Percentiles rank a stretch among this genome's conserved stretches.
Evolutionary conservation across 2,113 vertebrate genomes (phyloP).

Genomic region (Pagrus major): DNA sequence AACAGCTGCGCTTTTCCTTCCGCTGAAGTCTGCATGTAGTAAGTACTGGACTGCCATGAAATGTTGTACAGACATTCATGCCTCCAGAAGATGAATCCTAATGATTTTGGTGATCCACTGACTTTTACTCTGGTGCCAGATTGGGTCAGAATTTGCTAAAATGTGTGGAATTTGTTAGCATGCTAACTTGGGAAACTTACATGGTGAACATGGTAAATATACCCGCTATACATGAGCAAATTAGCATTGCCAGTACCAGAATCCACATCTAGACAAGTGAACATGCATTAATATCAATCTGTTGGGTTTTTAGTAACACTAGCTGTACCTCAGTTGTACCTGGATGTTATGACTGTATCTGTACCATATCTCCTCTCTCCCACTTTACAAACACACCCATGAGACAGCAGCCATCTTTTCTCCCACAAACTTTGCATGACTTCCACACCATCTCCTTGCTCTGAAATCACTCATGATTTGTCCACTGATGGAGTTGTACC

Average conservation of each 20-base stretch:
- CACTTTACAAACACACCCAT: slow-evolving; percentile 41
- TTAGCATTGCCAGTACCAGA: neutral
- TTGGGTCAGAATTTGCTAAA: neutral
- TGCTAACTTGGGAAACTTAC: neutral
- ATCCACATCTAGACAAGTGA: neutral
- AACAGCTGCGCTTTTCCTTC: neutral
- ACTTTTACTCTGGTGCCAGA: neutral
- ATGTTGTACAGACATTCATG: neutral
- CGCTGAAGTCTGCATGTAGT: neutral
- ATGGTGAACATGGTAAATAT: neutral
- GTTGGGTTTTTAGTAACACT: neutral
- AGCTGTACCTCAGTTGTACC: neutral
- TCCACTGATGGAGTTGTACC: slow-evolving; percentile 63
- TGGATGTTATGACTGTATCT: neutral
- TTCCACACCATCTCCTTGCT: slow-evolving; percentile 40
- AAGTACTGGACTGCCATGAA: neutral
- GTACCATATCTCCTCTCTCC: slow-evolving; percentile 21
- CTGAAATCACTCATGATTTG: slow-evolving; percentile 66
- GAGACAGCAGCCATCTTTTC: slow-evolving; percentile 21
- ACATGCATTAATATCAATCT: neutral
- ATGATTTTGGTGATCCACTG: neutral
- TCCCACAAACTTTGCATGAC: neutral
- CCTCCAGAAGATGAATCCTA: neutral
- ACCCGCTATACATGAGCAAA: neutral
- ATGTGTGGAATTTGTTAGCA: neutral